Conservation (phyloP, 2,113 vertebrate species). For the Leucopsar rothschildi region DNA sequence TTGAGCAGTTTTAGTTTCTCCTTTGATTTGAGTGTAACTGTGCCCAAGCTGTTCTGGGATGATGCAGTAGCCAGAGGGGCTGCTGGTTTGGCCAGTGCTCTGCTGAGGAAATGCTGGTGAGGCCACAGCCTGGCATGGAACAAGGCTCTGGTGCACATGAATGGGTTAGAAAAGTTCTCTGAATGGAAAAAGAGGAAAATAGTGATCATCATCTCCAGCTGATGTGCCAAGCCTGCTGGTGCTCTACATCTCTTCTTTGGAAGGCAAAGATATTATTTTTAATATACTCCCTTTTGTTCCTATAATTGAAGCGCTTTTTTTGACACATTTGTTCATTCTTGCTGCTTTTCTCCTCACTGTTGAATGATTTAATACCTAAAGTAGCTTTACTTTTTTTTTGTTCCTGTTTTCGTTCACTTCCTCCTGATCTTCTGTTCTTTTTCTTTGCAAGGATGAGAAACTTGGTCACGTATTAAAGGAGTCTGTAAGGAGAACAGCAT, state of each 20-base stretch:
- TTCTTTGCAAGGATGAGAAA: background rate
- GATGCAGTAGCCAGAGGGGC: background rate
- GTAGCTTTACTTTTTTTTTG: background rate
- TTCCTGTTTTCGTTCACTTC: background rate
- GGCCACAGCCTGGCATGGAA: background rate
- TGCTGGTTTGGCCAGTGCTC: background rate
- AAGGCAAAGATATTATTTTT: background rate
- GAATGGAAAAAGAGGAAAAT: background rate
- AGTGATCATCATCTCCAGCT: background rate
- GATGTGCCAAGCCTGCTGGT: background rate
- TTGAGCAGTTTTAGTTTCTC: background rate
- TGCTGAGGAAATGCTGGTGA: background rate
- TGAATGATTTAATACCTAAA: background rate
- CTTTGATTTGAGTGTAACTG: background rate
- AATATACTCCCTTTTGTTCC: background rate
- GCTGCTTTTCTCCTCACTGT: background rate
- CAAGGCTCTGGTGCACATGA: background rate
- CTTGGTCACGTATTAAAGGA: background rate
- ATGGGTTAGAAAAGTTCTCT: background rate
- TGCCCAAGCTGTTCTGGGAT: background rate
- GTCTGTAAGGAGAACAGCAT: background rate
- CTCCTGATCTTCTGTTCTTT: background rate
- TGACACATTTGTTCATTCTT: background rate
- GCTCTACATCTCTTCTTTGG: background rate
- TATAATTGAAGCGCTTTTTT: background rate